Evolutionary conservation across 1,140 invertebrate species (phyloP), one percentile per base, ranked within the genome.

Genomic region (Cherax destructor): DNA sequence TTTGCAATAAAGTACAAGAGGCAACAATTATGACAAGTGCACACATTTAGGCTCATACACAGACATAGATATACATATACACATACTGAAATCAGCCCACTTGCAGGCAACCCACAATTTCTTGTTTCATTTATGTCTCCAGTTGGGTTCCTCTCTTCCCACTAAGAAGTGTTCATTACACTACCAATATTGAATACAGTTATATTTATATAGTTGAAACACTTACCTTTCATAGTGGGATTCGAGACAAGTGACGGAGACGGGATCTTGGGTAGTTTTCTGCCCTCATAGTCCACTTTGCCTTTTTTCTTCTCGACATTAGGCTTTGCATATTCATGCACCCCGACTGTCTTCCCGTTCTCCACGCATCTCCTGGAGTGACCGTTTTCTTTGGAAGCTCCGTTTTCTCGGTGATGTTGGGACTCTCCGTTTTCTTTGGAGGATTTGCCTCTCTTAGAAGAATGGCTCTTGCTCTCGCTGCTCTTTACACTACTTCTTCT

Each of bases 261-360:
- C 30, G 89, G 89, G 16, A 91, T 91, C 83, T 91, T 86, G n/a
- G 89, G 89, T 11, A 91, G 77, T 56, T 91, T 85, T 74, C 89
- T 85, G n/a, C 83, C 89, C 49, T 91, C 89, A 69, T 91, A 91
- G 76, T 91, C 81, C 16, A 85, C 59, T 80, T 85, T 91, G 21
- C 83, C 81, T 85, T 81, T 89, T 80, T 81, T 89, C 80, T 81
- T 72, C 7, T 86, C 69, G 30, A 11, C 47, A 16, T 47, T 86
- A 1, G 5, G 6, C 18, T 74, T 85, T 0, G 56, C 24, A 49
- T 72, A 50, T 4, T 69, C 83, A 16, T 49, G 24, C 11, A n/a
- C 16, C 79, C 61, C 78, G 52, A 65, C 50, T 21, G 50, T 56
- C 81, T 84, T 91, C 52, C 79, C 81, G 72, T 91, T 84, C 59